Evolutionary conservation across 92 coral and sea anemone species (phyloP), one percentile per base, ranked within the genome.

Genomic region (Zoanthus solanderi): DNA sequence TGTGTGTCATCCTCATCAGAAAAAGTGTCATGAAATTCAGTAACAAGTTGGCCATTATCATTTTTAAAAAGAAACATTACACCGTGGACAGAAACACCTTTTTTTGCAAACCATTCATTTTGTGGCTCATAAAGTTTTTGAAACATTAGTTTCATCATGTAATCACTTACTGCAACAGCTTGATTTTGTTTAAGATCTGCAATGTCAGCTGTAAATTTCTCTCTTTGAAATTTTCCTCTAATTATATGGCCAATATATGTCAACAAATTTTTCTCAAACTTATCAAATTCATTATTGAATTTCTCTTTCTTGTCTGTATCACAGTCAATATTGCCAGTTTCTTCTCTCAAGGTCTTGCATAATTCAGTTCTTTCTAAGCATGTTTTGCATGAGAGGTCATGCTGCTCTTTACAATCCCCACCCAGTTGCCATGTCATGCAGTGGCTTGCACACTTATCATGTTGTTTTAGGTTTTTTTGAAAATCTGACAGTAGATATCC

Each of bases 171-270:
- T 32, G 87, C 92, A 14, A 89, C 74, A 12, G 94, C 50, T 13
- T 92, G 71, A 7, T 92, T 92, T 7, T 83, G 76, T 53, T 63
- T 8, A 5, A 92, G 78, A 29, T 78, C 18, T 15, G 79, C 83
- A 9, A 90, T 86, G 29, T 91, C 92, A 68, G 76, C 75, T 63
- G 76, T 68, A 71, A 85, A 92, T 15, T 76, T 77, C 47, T 54
- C 73, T 30, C 91, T 84, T 34, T 84, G 90, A 52, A 83, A 69
- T 78, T 90, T 92, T 42, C 95, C 93, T 82, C 95, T 85, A 23
- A 92, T 84, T 7, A 87, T 74, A 68, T 92, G 95, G 15, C 87
- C 87, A 50, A 92, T 90, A 87, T 92, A 90, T 45, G 71, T 48
- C 1, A 61, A 54, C 46, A 92, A 9, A 46, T 87, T 83, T 12